A percentile compares a stretch with the other conserved stretches of the same genome.
phyloP scores from a whole-genome alignment of 2,888 invertebrate species.

The Eueremaeus valkanovi region DNA sequence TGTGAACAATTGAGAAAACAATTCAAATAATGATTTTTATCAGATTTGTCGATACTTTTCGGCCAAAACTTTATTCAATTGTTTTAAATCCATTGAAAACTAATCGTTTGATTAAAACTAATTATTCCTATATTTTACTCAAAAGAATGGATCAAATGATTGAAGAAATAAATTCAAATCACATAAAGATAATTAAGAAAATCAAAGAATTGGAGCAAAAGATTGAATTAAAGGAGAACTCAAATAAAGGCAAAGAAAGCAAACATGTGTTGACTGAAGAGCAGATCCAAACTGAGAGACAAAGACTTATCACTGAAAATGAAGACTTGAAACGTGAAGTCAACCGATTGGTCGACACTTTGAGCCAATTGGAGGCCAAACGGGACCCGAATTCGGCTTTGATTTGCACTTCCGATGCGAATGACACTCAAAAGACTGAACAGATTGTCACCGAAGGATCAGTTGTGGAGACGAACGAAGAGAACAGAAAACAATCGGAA shows the following conservation, averaged over 20 bases:
- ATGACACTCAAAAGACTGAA: neutral
- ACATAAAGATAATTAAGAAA: neutral
- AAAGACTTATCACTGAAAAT: conserved; percentile 24
- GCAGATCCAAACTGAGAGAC: conserved; percentile 30
- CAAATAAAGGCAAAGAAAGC: neutral
- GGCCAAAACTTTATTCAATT: too few species aligned
- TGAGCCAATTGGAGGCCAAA: conserved; percentile 33
- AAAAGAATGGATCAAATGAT: conserved; percentile 27
- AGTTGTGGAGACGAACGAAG: neutral
- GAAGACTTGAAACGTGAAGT: conserved; percentile 8
- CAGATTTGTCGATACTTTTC: too few species aligned
- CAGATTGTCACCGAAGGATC: neutral
- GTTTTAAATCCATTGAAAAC: too few species aligned
- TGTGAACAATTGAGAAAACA: too few species aligned
- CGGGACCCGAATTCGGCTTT: neutral
- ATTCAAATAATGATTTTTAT: too few species aligned
- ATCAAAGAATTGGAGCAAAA: conserved; percentile 17
- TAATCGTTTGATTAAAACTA: too few species aligned
- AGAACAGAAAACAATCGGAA: neutral
- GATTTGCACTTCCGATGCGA: neutral
- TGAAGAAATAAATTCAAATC: conserved; percentile 31
- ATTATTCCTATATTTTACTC: too few species aligned
- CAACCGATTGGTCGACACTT: neutral
- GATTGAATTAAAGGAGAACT: neutral
- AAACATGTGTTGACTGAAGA: conserved; percentile 12